Base-by-base conservation (phyloP, 2,888 invertebrate genomes). In the Carcina quercana region DNA sequence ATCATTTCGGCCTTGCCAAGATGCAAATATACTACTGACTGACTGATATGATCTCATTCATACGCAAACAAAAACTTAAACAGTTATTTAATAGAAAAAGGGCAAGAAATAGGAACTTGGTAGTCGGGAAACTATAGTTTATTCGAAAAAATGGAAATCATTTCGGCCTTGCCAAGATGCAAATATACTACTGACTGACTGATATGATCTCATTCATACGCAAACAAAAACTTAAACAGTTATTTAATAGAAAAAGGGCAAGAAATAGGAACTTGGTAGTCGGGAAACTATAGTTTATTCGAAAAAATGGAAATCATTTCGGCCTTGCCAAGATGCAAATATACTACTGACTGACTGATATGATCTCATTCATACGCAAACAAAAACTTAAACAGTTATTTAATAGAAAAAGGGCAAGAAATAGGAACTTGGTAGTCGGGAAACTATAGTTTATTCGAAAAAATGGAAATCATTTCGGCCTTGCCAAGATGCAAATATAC, bases 1-100 rank as follows among this genome's bases (percentile, higher is more conserved):
- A 60, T 56, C 44, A 42, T 34, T 49, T 35, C 35, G 53, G 32
- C 63, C 63, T 63, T 59, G 53, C 41, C 37, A 25, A 22, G 35
- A 15, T 28, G 20, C 20, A 20, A 20, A 20, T 37, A n/a, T n/a
- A 37, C 42, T 47, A 42, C 37, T 24, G 34, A 33, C 45, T 30
- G 41, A 43, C 50, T 56, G 45, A 20, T n/a, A n/a, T 40, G 27
- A 49, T 53, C 54, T 46, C 38, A 39, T 29, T 38, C 47, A 22
- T 34, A 26, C 15, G n/a, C 20, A 20, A n/a, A 20, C 20, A 20
- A 20, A 10, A 20, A 20, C 20, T 4, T 20, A 20, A n/a, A 20
- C 20, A 20, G n/a, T n/a, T n/a, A 20, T n/a, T n/a, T 8, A 20
- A 20, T 7, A 10, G 20, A 20, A 10, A 20, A 20, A 20, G 10